phyloP scores from a whole-genome alignment of 2,113 vertebrate species.

The Phalacrocorax carbo region DNA sequence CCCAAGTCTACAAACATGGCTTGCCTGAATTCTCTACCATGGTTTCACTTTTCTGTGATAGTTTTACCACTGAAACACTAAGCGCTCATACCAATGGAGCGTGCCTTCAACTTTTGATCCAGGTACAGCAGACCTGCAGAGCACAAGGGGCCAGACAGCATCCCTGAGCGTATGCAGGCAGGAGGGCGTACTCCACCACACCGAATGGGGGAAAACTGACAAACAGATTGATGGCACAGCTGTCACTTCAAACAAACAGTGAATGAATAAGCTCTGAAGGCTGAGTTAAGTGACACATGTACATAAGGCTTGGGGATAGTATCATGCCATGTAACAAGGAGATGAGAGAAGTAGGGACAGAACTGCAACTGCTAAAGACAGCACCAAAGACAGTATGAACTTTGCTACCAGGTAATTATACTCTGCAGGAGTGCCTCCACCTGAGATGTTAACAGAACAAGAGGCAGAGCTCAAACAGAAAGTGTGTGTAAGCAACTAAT shows the following conservation, averaged over 20 bases:
- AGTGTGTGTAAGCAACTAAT: neutral
- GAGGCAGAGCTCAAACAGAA: neutral
- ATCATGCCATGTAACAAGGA: neutral
- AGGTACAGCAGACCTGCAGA: neutral
- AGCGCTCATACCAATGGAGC: rapidly evolving
- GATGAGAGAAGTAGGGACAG: neutral
- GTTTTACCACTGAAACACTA: neutral
- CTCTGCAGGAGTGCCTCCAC: neutral
- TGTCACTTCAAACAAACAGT: neutral
- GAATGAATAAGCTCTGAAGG: neutral
- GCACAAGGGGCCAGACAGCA: neutral
- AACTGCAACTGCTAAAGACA: neutral
- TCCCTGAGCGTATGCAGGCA: neutral
- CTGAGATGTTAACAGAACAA: neutral
- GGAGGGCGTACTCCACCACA: neutral
- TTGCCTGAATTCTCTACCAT: neutral
- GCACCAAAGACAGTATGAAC: neutral
- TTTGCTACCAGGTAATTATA: neutral
- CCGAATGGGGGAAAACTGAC: neutral
- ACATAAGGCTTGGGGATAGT: neutral
- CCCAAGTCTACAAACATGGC: neutral
- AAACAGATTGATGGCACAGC: slow-evolving; percentile 1
- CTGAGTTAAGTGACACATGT: neutral
- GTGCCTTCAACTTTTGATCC: neutral
- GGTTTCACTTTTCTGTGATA: neutral